phyloP scores from a whole-genome alignment of 2,113 vertebrate genomes.

The Hyperopisus bebe region DNA sequence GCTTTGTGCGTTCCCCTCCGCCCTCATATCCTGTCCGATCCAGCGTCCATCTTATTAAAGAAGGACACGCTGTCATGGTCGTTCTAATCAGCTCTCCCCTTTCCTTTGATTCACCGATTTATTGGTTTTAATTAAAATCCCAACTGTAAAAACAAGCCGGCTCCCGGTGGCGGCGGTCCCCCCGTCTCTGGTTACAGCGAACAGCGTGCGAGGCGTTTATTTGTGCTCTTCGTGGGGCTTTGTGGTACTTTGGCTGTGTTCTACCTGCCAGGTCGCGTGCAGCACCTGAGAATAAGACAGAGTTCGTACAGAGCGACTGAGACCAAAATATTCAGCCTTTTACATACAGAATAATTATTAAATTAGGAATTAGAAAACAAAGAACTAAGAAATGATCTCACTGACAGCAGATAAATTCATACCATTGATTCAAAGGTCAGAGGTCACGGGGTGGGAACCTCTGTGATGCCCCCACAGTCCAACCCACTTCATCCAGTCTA shows the following conservation, averaged over 20 bases:
- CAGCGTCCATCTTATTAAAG: constrained; percentile 35
- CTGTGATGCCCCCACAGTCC: background rate
- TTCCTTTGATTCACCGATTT: constrained; percentile 34
- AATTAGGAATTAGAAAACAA: background rate
- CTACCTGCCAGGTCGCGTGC: background rate
- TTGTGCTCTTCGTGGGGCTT: background rate
- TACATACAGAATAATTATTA: background rate
- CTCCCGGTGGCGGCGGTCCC: background rate
- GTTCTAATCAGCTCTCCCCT: constrained; percentile 19
- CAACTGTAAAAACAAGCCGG: background rate
- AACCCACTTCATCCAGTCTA: background rate
- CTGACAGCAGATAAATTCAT: background rate
- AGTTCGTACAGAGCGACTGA: background rate
- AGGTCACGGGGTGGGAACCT: background rate
- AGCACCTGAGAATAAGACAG: background rate
- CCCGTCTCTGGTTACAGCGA: background rate
- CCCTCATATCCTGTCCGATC: constrained; percentile 29
- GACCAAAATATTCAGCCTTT: background rate
- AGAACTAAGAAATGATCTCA: background rate
- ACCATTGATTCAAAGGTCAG: background rate
- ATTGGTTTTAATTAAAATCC: constrained; percentile 30
- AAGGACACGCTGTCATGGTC: constrained; percentile 30
- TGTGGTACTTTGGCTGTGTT: background rate
- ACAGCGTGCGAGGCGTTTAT: background rate
- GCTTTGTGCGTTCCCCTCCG: constrained; percentile 22